Evolutionary conservation across 2,797 vertebrate species (phyloP).

Genomic region (Catharus ustulatus): DNA sequence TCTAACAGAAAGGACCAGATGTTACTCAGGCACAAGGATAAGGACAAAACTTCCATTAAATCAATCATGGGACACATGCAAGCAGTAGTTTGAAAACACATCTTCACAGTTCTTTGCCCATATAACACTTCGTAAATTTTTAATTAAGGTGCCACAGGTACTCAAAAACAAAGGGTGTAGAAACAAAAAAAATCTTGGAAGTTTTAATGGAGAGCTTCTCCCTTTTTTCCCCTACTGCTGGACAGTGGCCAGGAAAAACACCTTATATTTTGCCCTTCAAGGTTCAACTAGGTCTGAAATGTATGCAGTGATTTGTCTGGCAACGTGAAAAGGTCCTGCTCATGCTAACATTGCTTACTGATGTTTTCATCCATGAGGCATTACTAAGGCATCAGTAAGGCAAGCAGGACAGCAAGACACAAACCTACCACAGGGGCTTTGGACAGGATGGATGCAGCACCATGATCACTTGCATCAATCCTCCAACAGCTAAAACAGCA

Average conservation of each 20-base stretch:
- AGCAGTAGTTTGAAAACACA: not conserved
- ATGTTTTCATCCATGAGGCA: not conserved
- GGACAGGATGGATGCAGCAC: not conserved
- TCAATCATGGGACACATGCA: not conserved
- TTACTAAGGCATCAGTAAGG: not conserved
- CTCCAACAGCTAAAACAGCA: not conserved
- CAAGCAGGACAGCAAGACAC: not conserved
- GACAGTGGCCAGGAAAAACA: not conserved
- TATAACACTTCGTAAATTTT: not conserved
- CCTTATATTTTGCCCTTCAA: not conserved
- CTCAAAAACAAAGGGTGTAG: not conserved
- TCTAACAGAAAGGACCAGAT: not conserved
- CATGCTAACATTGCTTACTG: not conserved
- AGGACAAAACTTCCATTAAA: not conserved
- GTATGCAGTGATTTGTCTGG: not conserved
- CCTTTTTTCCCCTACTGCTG: not conserved
- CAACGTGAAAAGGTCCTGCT: not conserved
- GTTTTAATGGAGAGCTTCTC: not conserved
- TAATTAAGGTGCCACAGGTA: not conserved
- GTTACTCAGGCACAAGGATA: not conserved
- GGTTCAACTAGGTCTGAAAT: not conserved
- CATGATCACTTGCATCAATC: not conserved
- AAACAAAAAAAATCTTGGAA: not conserved
- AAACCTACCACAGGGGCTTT: not conserved
- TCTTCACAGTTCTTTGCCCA: not conserved